Conservation (phyloP, 1,140 invertebrate genomes). For the Agrypnia vestita region DNA sequence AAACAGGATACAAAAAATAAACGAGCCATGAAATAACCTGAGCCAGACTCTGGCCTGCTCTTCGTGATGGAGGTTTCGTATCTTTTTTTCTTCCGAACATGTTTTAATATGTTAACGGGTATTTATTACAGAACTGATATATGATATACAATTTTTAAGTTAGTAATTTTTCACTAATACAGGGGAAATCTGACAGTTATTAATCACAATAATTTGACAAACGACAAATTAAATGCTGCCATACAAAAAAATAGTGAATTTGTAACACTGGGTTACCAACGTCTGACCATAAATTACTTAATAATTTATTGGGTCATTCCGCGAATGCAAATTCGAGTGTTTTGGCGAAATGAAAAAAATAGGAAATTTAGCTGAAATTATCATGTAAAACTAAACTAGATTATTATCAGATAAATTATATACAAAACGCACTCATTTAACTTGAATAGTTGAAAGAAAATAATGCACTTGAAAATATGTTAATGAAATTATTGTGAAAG, state of each 20-base stretch:
- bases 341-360: no score
- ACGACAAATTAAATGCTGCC: conserved; percentile 5
- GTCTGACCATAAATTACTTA: neutral
- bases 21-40: conserved; percentile 36
- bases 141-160: neutral
- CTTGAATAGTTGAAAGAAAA: no score
- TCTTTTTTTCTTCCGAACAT: conserved; percentile 53
- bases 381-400: no score
- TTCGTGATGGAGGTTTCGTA: conserved; percentile 35
- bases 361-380: no score
- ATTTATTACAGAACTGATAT: neutral
- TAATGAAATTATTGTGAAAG: no score
- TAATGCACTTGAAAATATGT: no score
- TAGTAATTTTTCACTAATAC: neutral
- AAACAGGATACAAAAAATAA: conserved; percentile 24
- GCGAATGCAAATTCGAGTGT: no score
- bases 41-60: conserved; percentile 47
- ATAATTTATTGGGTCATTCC: no score
- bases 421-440: no score
- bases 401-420: no score
- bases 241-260: neutral
- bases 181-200: conserved; percentile 9
- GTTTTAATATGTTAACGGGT: neutral
- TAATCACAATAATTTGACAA: conserved; percentile 6
- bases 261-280: no score